Percentiles rank a stretch among this genome's conserved stretches.
These are phyloP conservation scores for Harpegnathos saltator DNA, from an alignment of 1,140 invertebrate species.

Conservation along the genomic window DNA sequence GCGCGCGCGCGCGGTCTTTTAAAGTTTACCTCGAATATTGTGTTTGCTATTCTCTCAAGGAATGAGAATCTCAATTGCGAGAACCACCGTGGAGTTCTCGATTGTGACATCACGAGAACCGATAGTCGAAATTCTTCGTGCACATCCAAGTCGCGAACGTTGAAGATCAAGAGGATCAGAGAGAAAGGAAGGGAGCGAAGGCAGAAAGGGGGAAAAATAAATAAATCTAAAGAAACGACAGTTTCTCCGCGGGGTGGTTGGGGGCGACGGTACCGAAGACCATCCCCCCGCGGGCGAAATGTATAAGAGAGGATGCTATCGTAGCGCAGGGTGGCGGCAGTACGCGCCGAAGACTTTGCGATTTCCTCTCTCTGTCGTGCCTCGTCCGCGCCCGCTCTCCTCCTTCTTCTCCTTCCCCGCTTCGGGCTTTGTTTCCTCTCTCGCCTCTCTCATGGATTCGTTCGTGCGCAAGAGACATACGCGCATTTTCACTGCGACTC, in stretches of 20 bases:
- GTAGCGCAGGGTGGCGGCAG: conserved; percentile 37
- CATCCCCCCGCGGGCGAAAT: conserved; percentile 38
- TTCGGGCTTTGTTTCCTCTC: conserved; percentile 49
- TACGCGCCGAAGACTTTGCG: conserved; percentile 44
- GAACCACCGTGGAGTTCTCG: conserved; percentile 18
- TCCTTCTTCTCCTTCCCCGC: background rate
- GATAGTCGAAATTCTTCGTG: conserved; percentile 35
- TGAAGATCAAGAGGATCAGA: conserved; percentile 48
- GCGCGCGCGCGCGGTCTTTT: too few relatives aligned
- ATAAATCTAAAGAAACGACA: conserved; percentile 50
- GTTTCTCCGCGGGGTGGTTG: conserved; percentile 25
- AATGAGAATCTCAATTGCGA: background rate
- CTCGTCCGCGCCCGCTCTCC: conserved; percentile 11
- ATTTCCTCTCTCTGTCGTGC: conserved; percentile 32
- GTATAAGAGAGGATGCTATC: conserved; percentile 42
- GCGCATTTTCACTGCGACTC: conserved; percentile 42
- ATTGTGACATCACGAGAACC: conserved; percentile 1
- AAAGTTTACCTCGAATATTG: too few relatives aligned
- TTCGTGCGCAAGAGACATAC: conserved; percentile 10
- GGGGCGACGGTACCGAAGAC: background rate
- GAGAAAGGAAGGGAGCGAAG: conserved; percentile 11
- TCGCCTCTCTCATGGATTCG: conserved; percentile 20
- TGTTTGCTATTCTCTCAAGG: too few relatives aligned
- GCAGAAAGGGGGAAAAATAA: conserved; percentile 48
- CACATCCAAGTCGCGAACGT: conserved; percentile 15